Percentiles rank a stretch among this genome's conserved stretches.
Conservation (phyloP, 2,888 invertebrate genomes). For the Rhyacophila evoluta region DNA sequence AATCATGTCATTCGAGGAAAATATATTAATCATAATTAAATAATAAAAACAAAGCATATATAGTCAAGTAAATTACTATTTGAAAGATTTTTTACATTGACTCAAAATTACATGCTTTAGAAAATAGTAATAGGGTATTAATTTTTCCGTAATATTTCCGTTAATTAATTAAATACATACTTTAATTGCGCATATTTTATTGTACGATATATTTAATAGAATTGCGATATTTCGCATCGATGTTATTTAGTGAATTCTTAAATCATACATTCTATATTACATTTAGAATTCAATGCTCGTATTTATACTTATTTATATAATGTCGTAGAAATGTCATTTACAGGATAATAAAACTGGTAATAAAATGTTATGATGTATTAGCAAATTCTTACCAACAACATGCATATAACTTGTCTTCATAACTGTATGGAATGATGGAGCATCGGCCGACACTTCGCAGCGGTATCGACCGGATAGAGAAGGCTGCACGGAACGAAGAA, state of each 20-base stretch:
- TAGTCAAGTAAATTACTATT: no score
- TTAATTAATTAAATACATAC: no score
- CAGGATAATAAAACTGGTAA: background rate
- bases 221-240: background rate
- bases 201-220: no score
- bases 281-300: background rate
- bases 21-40: no score
- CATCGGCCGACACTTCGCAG: slow-evolving; percentile 82
- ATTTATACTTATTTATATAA: background rate
- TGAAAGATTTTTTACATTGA: no score
- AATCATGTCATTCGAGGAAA: no score
- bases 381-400: slow-evolving; percentile 74
- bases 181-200: no score
- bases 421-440: slow-evolving; percentile 78
- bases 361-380: background rate
- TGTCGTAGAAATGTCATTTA: background rate
- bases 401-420: slow-evolving; percentile 77
- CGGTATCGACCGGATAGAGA: slow-evolving; percentile 78
- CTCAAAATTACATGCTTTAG: no score
- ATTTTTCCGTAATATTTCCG: no score
- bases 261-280: background rate
- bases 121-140: no score
- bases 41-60: no score
- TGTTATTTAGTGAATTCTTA: background rate
- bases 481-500: slow-evolving; percentile 75